Percentiles rank a stretch among this genome's conserved stretches.
These are phyloP conservation scores for Caenorhabditis sinica DNA, from an alignment of 2,888 invertebrate species.

Conservation along the genomic window DNA sequence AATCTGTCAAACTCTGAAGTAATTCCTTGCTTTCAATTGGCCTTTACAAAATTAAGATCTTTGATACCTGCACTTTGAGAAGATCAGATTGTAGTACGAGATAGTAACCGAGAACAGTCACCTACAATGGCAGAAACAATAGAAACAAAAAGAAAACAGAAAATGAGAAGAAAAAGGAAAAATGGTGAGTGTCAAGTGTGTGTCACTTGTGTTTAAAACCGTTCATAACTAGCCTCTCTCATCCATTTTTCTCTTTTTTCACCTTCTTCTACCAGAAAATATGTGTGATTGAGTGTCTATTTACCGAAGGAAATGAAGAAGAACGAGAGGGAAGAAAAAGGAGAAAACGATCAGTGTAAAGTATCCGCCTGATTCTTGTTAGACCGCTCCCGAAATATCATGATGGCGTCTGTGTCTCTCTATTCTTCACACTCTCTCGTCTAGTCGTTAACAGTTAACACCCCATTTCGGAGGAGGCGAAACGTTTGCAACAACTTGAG, in stretches of 20 bases:
- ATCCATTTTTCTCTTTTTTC: slow-evolving; percentile 5
- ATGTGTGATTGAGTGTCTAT: slow-evolving; percentile 18
- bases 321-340: slow-evolving; percentile 29
- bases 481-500: slow-evolving; percentile 30
- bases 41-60: too few relatives aligned
- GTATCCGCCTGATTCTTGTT: slow-evolving; percentile 24
- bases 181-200: slow-evolving; percentile 34
- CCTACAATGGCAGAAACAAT: not conserved
- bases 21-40: too few relatives aligned
- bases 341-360: slow-evolving; percentile 49
- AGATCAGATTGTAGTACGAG: too few relatives aligned
- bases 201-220: slow-evolving; percentile 41
- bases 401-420: slow-evolving; percentile 37
- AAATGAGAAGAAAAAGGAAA: slow-evolving; percentile 14
- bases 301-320: slow-evolving; percentile 39
- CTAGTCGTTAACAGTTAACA: slow-evolving; percentile 37
- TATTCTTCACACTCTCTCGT: slow-evolving; percentile 1
- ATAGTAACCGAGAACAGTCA: not conserved
- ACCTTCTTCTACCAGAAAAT: slow-evolving; percentile 25
- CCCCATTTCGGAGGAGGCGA: slow-evolving; percentile 21
- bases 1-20: too few relatives aligned
- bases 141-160: slow-evolving; percentile 20
- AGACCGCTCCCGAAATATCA: slow-evolving; percentile 39
- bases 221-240: slow-evolving; percentile 54
- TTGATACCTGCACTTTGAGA: too few relatives aligned